These are phyloP conservation scores for Drosophila dunni DNA, from an alignment of 1,140 invertebrate species.

Conservation along the genomic window DNA sequence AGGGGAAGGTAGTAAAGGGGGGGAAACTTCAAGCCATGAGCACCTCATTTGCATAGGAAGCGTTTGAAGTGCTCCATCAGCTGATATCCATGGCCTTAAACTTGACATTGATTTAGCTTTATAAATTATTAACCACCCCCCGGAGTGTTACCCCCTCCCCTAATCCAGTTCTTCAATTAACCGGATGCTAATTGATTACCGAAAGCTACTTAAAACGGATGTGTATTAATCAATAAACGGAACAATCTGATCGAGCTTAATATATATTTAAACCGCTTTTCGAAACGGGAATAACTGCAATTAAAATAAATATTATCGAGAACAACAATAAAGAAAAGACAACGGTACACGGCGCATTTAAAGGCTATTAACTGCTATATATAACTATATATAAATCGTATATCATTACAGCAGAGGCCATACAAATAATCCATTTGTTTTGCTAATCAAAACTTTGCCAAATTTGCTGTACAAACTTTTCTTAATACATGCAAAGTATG, in stretches of 20 bases:
- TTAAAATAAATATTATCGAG: slow-evolving; percentile 6
- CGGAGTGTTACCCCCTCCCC: not conserved
- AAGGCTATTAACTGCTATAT: not conserved
- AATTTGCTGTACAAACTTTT: not conserved
- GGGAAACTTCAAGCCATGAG: slow-evolving; percentile 13
- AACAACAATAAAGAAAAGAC: slow-evolving; percentile 15
- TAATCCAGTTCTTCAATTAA: not conserved
- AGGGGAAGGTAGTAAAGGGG: not conserved
- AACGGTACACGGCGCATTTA: slow-evolving; percentile 27
- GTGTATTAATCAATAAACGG: slow-evolving; percentile 45
- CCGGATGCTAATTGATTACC: slow-evolving; percentile 17
- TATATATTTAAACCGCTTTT: slow-evolving; percentile 27
- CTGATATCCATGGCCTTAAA: slow-evolving; percentile 53
- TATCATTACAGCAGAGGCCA: not conserved
- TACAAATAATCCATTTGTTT: not conserved
- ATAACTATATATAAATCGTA: not conserved
- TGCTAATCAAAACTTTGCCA: not conserved
- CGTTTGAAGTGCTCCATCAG: slow-evolving; percentile 15
- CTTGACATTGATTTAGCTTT: slow-evolving; percentile 66
- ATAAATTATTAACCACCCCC: not conserved
- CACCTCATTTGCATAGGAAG: slow-evolving; percentile 38
- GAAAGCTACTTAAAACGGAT: slow-evolving; percentile 31
- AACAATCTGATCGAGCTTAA: slow-evolving; percentile 22
- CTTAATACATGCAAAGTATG: no score
- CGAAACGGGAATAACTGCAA: slow-evolving; percentile 46